Percentiles rank a stretch among this genome's conserved stretches.
These are phyloP conservation scores for Dendrolimus pini DNA, from an alignment of 2,888 invertebrate genomes.

Conservation along the genomic window DNA sequence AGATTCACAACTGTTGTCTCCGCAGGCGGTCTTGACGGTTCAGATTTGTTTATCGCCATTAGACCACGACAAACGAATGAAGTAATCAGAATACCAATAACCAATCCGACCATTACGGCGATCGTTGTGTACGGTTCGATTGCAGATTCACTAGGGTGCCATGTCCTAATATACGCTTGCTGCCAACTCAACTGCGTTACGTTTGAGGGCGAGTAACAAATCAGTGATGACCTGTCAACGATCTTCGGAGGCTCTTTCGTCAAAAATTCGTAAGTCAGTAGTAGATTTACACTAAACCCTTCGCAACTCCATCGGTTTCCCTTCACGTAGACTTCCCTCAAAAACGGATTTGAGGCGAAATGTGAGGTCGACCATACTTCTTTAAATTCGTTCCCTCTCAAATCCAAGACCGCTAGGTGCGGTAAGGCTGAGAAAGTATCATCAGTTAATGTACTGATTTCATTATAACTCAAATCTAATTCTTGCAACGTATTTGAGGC, in stretches of 20 bases:
- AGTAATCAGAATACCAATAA: constrained; percentile 73
- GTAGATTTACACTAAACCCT: constrained; percentile 76
- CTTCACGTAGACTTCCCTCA: constrained; percentile 77
- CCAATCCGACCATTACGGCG: constrained; percentile 67
- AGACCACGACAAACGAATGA: constrained; percentile 74
- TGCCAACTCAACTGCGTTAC: constrained; percentile 82
- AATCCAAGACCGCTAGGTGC: constrained; percentile 78
- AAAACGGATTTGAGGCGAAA: constrained; percentile 78
- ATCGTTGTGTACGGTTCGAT: constrained; percentile 72
- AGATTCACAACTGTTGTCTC: constrained; percentile 59
- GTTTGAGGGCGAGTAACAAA: constrained; percentile 81
- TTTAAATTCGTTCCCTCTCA: constrained; percentile 84
- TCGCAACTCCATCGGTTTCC: constrained; percentile 89
- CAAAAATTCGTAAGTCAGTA: constrained; percentile 78
- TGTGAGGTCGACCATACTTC: constrained; percentile 77
- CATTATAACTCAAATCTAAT: constrained; percentile 77
- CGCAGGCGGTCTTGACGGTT: constrained; percentile 41
- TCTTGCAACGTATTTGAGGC: constrained; percentile 76
- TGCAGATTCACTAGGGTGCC: constrained; percentile 66
- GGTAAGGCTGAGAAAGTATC: constrained; percentile 78
- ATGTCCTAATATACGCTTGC: constrained; percentile 79
- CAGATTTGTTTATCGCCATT: constrained; percentile 55
- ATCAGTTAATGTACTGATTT: constrained; percentile 77
- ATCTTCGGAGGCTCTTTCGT: constrained; percentile 73
- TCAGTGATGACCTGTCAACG: constrained; percentile 55